Conservation (phyloP, 1,140 invertebrate species). For the Muscidifurax raptorellus region DNA sequence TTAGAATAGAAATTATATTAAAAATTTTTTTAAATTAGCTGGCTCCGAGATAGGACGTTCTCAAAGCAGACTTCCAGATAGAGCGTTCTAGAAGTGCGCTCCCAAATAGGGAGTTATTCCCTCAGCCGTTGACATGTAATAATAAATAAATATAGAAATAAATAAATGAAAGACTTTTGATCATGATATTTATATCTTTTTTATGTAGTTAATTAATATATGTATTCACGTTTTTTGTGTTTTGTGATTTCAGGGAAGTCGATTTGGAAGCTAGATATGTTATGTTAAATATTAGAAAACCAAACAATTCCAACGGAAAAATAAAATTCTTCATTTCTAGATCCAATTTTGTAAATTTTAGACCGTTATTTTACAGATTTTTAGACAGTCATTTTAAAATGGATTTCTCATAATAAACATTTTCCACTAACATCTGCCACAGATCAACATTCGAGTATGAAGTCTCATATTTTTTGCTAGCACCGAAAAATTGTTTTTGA, state of each 20-base stretch:
- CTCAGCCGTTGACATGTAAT: too few relatives aligned
- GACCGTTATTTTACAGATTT: neutral
- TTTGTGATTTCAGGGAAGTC: slow-evolving; percentile 44
- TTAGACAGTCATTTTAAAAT: neutral
- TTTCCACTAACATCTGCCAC: slow-evolving; percentile 22
- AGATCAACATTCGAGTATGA: slow-evolving; percentile 11
- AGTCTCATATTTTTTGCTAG: neutral
- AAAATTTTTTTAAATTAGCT: too few relatives aligned
- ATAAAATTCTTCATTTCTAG: slow-evolving; percentile 14
- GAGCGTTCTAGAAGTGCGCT: too few relatives aligned
- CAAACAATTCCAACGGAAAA: neutral
- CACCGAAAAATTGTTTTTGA: slow-evolving; percentile 27
- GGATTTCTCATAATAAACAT: neutral
- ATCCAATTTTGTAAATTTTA: slow-evolving; percentile 16
- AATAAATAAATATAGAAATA: too few relatives aligned
- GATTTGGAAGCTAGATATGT: slow-evolving; percentile 39
- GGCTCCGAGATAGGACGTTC: too few relatives aligned
- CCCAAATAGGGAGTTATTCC: too few relatives aligned
- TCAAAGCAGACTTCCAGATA: too few relatives aligned
- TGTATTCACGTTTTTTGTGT: neutral
- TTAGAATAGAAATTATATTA: too few relatives aligned
- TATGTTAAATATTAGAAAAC: slow-evolving; percentile 5
- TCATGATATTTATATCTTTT: too few relatives aligned
- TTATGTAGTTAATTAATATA: too few relatives aligned
- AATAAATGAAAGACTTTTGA: too few relatives aligned